Conservation (phyloP, 2,888 invertebrate species). For the Aphodius granarius region DNA sequence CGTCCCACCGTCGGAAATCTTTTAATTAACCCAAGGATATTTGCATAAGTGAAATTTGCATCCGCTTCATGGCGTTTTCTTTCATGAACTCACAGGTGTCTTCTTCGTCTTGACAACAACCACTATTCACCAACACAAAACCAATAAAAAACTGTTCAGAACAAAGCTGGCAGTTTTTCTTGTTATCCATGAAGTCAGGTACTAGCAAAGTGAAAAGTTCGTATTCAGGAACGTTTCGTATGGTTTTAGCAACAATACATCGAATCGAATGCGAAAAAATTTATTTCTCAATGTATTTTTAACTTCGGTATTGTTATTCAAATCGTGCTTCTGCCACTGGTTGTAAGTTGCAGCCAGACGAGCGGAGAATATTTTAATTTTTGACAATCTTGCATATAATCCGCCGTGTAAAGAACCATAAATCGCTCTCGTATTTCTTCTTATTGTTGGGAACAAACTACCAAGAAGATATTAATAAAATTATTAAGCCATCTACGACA, state of each 20-base stretch:
- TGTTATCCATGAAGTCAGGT: too few species aligned
- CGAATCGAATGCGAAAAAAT: too few species aligned
- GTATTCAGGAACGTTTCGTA: too few species aligned
- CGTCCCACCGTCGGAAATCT: neutral
- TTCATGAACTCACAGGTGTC: neutral
- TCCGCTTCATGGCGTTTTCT: neutral
- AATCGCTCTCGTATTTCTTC: neutral
- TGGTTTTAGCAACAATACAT: too few species aligned
- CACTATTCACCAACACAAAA: too few species aligned
- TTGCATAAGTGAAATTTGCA: neutral
- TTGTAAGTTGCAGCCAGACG: neutral
- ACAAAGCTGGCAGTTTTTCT: too few species aligned
- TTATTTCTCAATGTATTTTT: neutral
- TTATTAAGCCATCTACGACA: neutral
- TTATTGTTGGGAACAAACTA: neutral
- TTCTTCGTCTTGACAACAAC: neutral
- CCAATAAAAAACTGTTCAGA: too few species aligned
- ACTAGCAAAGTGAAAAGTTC: too few species aligned
- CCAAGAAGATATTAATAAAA: neutral
- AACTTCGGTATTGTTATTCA: neutral
- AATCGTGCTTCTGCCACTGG: neutral
- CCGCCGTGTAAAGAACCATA: neutral
- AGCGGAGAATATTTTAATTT: neutral
- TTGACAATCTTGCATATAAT: neutral
- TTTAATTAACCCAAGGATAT: neutral